phyloP scores from a whole-genome alignment of 2,113 vertebrate species.

The Megaceryle torquata region DNA sequence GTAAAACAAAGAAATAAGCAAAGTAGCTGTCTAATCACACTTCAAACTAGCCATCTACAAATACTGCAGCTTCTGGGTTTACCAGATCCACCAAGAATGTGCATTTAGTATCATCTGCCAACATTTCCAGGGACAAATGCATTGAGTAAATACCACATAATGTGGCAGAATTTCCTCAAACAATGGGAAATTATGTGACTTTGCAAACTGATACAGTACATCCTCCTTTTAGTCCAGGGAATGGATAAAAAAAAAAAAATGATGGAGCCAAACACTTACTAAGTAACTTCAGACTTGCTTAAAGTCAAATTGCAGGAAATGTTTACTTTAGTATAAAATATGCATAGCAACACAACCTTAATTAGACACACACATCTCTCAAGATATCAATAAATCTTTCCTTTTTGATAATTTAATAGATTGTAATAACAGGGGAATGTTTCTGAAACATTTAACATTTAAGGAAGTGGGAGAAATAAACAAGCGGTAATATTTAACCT shows the following conservation, averaged over 20 bases:
- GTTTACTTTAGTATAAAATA: slow-evolving; percentile 59
- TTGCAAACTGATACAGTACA: not conserved
- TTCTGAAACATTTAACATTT: slow-evolving; percentile 60
- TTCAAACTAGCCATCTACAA: not conserved
- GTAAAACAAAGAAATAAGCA: not conserved
- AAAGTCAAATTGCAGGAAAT: slow-evolving; percentile 50
- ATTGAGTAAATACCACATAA: not conserved
- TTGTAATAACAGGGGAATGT: slow-evolving; percentile 45
- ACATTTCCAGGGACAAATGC: not conserved
- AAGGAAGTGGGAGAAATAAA: slow-evolving; percentile 66
- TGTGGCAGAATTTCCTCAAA: not conserved
- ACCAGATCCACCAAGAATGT: not conserved
- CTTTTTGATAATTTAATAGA: slow-evolving; percentile 73
- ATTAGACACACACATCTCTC: slow-evolving; percentile 66
- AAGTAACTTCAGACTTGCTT: slow-evolving; percentile 47
- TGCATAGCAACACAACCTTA: slow-evolving; percentile 54
- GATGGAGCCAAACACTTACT: not conserved
- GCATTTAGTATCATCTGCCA: not conserved
- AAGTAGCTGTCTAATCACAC: not conserved
- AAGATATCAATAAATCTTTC: slow-evolving; percentile 75
- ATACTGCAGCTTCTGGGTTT: not conserved
- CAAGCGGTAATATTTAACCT: slow-evolving; percentile 63
- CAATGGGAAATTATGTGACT: not conserved
- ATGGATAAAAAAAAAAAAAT: not conserved
- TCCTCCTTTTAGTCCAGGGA: not conserved